phyloP scores from a whole-genome alignment of 1,140 invertebrate species.

The Triops cancriformis region DNA sequence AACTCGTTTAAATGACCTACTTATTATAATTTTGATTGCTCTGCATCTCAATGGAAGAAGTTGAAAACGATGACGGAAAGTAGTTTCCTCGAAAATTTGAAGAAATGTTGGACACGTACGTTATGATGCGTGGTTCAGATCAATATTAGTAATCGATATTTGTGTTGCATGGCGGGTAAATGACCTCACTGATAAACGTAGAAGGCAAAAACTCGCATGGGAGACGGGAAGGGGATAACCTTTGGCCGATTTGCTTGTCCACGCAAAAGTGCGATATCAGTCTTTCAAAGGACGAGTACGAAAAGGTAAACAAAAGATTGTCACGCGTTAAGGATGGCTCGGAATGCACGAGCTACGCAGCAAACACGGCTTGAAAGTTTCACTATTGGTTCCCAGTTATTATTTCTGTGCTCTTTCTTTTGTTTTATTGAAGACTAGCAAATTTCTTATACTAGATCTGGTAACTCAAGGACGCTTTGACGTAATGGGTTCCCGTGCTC shows the following conservation, averaged over 20 bases:
- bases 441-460: no score
- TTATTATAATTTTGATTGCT: no score
- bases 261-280: not conserved
- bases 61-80: no score
- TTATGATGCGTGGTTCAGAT: not conserved
- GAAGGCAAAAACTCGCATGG: not conserved
- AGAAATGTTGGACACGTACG: not conserved
- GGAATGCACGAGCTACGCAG: no score
- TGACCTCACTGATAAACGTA: not conserved
- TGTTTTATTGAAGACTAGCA: no score
- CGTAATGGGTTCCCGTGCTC: no score
- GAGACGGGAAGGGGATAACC: not conserved
- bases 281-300: not conserved
- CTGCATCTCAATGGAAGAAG: no score
- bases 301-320: constrained; percentile 4
- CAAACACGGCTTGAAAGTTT: no score
- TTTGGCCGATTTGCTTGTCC: not conserved
- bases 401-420: no score
- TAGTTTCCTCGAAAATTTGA: not conserved
- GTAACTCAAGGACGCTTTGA: no score
- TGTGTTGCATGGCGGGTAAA: not conserved
- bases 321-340: not conserved
- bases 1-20: no score
- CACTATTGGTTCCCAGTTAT: no score
- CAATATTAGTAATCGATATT: not conserved